Percentiles rank a stretch among this genome's conserved stretches.
Evolutionary conservation across 2,888 invertebrate species (phyloP).

Genomic region (Oligia fasciuncula): DNA sequence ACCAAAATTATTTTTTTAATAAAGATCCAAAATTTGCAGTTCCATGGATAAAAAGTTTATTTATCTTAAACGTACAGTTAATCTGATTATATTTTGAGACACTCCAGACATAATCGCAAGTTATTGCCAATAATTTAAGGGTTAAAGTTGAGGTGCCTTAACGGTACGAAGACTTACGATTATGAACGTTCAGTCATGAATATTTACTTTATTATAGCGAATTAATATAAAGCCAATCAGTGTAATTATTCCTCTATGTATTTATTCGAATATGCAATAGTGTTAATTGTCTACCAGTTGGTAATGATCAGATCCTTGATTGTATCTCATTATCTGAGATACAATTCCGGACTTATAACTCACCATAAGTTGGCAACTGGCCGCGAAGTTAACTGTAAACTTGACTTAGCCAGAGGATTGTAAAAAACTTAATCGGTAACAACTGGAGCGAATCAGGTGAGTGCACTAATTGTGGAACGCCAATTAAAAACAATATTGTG

Average conservation of each 20-base stretch:
- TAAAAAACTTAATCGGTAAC: conserved; percentile 88
- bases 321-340: conserved; percentile 66
- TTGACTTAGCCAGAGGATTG: conserved; percentile 80
- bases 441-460: conserved; percentile 89
- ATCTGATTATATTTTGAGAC: conserved; percentile 46
- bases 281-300: conserved; percentile 12
- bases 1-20: not conserved
- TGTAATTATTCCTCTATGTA: conserved; percentile 18
- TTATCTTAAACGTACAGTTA: conserved; percentile 53
- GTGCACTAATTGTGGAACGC: conserved; percentile 82
- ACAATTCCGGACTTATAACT: conserved; percentile 72
- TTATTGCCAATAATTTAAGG: conserved; percentile 52
- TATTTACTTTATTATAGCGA: conserved; percentile 22
- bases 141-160: conserved; percentile 38
- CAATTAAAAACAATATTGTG: conserved; percentile 87
- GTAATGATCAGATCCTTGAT: conserved; percentile 34
- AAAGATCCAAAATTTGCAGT: not conserved
- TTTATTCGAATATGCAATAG: conserved; percentile 31
- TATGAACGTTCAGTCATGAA: conserved; percentile 18
- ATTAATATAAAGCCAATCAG: conserved; percentile 23
- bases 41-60: conserved; percentile 22
- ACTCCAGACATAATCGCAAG: conserved; percentile 37
- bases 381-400: conserved; percentile 84
- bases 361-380: conserved; percentile 81
- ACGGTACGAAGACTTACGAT: conserved; percentile 43